phyloP scores from a whole-genome alignment of 2,888 invertebrate genomes.

The Cylindroiulus punctatus region DNA sequence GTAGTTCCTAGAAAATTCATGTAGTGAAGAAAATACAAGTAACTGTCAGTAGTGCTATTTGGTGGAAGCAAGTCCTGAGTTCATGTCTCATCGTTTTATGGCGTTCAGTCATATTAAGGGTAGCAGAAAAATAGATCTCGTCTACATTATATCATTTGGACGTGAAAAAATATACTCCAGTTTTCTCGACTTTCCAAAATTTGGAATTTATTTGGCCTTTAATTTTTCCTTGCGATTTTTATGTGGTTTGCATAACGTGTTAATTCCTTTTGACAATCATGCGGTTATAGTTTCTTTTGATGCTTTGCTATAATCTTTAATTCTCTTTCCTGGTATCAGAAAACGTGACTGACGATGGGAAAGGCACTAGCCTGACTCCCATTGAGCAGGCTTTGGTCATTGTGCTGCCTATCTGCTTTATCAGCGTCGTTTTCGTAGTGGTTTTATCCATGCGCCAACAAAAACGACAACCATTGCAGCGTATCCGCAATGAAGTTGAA shows the following conservation, averaged over 20 bases:
- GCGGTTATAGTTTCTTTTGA: neutral
- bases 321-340: constrained; percentile 47
- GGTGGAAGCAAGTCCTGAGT: too few species aligned
- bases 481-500: constrained; percentile 53
- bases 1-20: neutral
- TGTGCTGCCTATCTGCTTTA: constrained; percentile 74
- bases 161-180: too few species aligned
- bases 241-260: neutral
- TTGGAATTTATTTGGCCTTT: neutral
- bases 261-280: neutral
- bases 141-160: too few species aligned
- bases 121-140: too few species aligned
- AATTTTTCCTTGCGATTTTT: neutral
- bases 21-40: neutral
- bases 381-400: constrained; percentile 76
- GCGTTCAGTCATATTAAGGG: too few species aligned
- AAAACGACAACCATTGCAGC: constrained; percentile 49
- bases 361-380: constrained; percentile 65
- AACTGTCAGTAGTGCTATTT: neutral
- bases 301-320: constrained; percentile 35
- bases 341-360: neutral
- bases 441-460: constrained; percentile 70
- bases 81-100: too few species aligned
- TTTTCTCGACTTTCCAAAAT: too few species aligned
- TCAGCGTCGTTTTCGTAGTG: constrained; percentile 75